phyloP scores from a whole-genome alignment of 2,113 vertebrate species.

The Thinocorus orbignyianus region DNA sequence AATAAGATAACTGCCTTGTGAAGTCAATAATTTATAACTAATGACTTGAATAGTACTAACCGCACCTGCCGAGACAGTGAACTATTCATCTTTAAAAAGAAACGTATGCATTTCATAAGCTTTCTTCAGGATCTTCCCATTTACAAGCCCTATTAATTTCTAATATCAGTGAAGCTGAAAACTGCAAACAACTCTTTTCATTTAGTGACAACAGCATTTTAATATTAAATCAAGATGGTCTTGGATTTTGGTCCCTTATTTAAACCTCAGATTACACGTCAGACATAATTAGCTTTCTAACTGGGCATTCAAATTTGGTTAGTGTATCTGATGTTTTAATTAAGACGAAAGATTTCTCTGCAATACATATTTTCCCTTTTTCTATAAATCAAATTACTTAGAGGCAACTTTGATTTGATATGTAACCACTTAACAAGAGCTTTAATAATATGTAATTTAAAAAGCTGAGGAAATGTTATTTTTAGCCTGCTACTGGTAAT shows the following conservation, averaged over 20 bases:
- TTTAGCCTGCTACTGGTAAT: background rate
- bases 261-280: background rate
- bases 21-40: background rate
- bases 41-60: background rate
- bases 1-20: background rate
- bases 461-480: background rate
- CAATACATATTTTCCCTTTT: background rate
- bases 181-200: background rate
- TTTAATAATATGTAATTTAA: background rate
- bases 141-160: background rate
- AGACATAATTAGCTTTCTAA: background rate
- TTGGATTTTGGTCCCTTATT: background rate
- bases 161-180: background rate
- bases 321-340: background rate
- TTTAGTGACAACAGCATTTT: background rate
- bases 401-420: background rate
- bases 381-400: background rate
- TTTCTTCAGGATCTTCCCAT: background rate
- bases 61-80: background rate
- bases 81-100: background rate
- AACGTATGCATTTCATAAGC: background rate
- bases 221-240: background rate
- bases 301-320: background rate
- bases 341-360: background rate
- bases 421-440: background rate